Percentiles rank a stretch among this genome's conserved stretches.
Evolutionary conservation across 2,113 vertebrate genomes (phyloP).

Genomic region (Gila orcuttii): DNA sequence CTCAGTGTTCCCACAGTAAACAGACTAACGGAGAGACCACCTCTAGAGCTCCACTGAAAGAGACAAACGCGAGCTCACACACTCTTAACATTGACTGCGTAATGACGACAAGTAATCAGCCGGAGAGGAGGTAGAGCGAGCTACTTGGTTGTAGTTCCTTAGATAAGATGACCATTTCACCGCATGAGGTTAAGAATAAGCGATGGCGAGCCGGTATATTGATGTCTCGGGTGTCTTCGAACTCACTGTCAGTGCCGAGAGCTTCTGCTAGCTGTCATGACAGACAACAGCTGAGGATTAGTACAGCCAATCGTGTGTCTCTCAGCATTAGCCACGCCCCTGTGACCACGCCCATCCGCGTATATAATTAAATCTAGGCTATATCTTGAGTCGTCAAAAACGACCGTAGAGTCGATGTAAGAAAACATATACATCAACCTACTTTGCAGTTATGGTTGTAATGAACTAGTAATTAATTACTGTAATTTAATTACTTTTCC

Average conservation of each 20-base stretch:
- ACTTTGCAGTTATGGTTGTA: too few relatives aligned
- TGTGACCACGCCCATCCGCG: neutral
- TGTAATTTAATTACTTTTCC: too few relatives aligned
- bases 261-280: neutral
- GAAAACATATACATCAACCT: neutral
- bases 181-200: neutral
- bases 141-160: neutral
- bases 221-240: neutral
- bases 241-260: neutral
- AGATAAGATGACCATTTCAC: slow-evolving; percentile 20
- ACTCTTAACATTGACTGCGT: neutral
- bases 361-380: neutral
- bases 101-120: slow-evolving; percentile 30
- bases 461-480: too few relatives aligned
- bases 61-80: neutral
- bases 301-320: neutral
- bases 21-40: neutral
- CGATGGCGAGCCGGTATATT: neutral
- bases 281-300: neutral
- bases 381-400: neutral
- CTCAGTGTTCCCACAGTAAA: slow-evolving; percentile 5
- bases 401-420: neutral
- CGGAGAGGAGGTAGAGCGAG: neutral
- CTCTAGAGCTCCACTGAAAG: neutral
- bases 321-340: neutral